Base-by-base conservation (phyloP, 2,113 vertebrate species). In the Ranitomeya variabilis region DNA sequence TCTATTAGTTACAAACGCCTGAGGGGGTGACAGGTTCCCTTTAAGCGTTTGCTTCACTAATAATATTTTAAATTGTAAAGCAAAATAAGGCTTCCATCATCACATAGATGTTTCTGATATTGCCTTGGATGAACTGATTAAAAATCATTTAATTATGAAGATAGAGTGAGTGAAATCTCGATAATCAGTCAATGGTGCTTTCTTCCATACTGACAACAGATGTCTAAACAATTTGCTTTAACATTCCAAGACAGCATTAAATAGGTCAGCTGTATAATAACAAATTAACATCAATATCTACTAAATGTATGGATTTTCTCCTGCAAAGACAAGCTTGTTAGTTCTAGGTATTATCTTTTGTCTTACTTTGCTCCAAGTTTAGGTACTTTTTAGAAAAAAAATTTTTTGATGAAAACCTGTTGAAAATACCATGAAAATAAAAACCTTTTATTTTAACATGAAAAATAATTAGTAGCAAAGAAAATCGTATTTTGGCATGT, bases 251-350 rank as follows among this genome's bases (percentile, higher is more conserved):
- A 83, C 59, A 83, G 15, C 59, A 66, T 66, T 83, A 64, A 83
- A 51, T 45, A 83, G 37, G 11, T 51, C 77, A 79, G 77, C 59
- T 83, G 31, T 66, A 83, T 83, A 83, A 83, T 51, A 45, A 60
- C 19, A 59, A 66, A 82, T 66, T 66, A 83, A 64, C 23, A 37
- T 31, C 23, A 60, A 37, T 83, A 83, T 66, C 12, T 66, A 67
- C 10, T 51, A 66, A 67, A 83, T 83, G 62, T 51, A 66, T 66
- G 67, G 80, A 80, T 80, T 76, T 76, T 76, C 52, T 76, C 45
- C 45, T 76, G 37, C 45, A 19, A 76, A 19, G 45, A 21, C 18
- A 19, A 12, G 37, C 18, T 0, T 51, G 73, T 0, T 76, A 52
- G n/a, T 26, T 9, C 78, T 26, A n/a, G 6, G 12, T 23, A 7